A percentile compares a stretch with the other conserved stretches of the same genome.
Conservation (phyloP, 2,113 vertebrate species). For the Rhipidura dahli region DNA sequence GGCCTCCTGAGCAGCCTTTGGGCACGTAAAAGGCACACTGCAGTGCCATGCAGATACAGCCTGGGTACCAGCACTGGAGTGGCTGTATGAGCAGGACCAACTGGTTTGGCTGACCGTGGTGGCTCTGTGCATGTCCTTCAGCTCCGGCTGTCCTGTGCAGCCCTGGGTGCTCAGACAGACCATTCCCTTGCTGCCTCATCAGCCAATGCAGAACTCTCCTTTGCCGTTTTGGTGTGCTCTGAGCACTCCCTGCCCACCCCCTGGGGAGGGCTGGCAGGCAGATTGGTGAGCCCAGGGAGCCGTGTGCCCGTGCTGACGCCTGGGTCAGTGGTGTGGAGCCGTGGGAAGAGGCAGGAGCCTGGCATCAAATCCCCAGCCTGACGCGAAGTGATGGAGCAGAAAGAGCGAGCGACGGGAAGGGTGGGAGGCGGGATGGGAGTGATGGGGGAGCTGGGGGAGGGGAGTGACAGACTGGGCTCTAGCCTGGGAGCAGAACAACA, state of each 20-base stretch:
- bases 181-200: background rate
- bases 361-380: background rate
- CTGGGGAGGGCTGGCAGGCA: too few relatives aligned
- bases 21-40: background rate
- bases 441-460: background rate
- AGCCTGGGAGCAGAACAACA: background rate
- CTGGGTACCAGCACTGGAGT: background rate
- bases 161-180: background rate
- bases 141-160: background rate
- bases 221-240: background rate
- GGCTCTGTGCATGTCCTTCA: background rate
- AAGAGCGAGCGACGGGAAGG: background rate
- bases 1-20: background rate
- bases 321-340: background rate
- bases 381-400: background rate
- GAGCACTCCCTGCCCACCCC: background rate
- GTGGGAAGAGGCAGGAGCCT: background rate
- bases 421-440: background rate
- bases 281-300: background rate
- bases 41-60: accelerated
- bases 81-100: background rate
- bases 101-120: accelerated
- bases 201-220: background rate
- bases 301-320: accelerated
- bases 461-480: background rate